Evolutionary conservation across 2,113 vertebrate species (phyloP).

Genomic region (Gracilinanus agilis): DNA sequence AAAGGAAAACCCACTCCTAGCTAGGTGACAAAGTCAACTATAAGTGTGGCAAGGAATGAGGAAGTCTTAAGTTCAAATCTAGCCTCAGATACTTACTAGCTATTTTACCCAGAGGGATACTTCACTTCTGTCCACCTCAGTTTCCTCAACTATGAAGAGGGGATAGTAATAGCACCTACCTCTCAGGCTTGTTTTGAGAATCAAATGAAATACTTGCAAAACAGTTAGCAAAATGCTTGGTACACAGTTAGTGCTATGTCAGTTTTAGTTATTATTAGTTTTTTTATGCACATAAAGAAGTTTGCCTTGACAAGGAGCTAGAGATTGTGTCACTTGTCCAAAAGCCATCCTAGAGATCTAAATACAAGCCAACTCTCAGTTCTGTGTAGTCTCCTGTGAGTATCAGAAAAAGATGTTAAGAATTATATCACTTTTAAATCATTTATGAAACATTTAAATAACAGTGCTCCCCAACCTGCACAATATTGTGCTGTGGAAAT

Average conservation of each 20-base stretch:
- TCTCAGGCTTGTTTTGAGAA: too few relatives aligned
- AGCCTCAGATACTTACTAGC: background rate
- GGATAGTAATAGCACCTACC: too few relatives aligned
- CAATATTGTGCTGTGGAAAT: background rate
- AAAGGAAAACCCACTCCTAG: background rate
- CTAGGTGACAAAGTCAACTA: background rate
- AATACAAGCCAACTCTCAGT: background rate
- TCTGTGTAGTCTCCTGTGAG: background rate
- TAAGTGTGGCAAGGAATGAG: background rate
- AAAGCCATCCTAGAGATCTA: background rate
- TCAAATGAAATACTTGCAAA: too few relatives aligned
- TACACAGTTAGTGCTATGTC: background rate
- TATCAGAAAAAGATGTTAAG: background rate
- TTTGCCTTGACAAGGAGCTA: background rate
- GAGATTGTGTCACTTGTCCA: background rate
- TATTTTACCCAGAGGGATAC: background rate
- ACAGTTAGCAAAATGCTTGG: too few relatives aligned
- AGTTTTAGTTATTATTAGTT: background rate
- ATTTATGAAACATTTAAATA: background rate
- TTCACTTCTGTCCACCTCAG: background rate
- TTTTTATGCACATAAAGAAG: background rate
- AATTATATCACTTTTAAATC: background rate
- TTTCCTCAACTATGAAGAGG: background rate
- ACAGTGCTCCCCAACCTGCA: too few relatives aligned
- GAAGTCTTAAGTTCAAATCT: background rate